Base-by-base conservation (phyloP, 1,140 invertebrate species). In the Nephila pilipes region DNA sequence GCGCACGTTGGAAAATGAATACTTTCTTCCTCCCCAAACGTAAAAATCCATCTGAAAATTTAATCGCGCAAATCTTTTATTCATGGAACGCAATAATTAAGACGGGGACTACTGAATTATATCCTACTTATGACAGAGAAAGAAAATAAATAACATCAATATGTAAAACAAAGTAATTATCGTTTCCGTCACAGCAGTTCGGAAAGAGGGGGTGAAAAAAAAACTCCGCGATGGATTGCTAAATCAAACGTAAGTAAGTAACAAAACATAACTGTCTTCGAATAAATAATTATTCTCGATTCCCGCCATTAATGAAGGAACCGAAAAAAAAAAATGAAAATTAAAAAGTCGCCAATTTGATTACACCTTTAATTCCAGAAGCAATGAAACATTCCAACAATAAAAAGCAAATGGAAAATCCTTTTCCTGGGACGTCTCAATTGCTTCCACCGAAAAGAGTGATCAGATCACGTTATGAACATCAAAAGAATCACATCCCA, bases 401-500 rank as follows among this genome's bases (percentile, higher is more conserved):
- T 32, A 32, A 75, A 75, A 75, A 75, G 18, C 69, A 75, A 75
- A 75, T 18, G 69, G 29, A 75, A 75, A 29, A 16, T 25, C 29
- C 65, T 10, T 46, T 46, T 46, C 29, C 2, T 8, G 18, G 69
- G 69, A 75, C 25, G 69, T 36, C 69, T 75, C 29, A 75, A 32
- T 75, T 36, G 69, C 69, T 75, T 20, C 18, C 36, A 18, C 69
- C 29, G 14, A 25, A 25, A 65, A 8, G 63, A 65, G 22, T 75
- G 69, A 75, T 32, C 29, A 20, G 69, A 75, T 75, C 69, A 32
- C 29, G 69, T 32, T 75, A 75, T 75, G 80, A 22, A 20, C 22
- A 81, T 81, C 80, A 81, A 81, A 81, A n/a, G 80, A 81, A 81
- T 81, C 80, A 29, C 38, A 46, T 14, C 80, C 46, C 32, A 81